Evolutionary conservation across 2,888 invertebrate species (phyloP), one percentile per base, ranked within the genome.

Genomic region (Siphlonurus alternatus): DNA sequence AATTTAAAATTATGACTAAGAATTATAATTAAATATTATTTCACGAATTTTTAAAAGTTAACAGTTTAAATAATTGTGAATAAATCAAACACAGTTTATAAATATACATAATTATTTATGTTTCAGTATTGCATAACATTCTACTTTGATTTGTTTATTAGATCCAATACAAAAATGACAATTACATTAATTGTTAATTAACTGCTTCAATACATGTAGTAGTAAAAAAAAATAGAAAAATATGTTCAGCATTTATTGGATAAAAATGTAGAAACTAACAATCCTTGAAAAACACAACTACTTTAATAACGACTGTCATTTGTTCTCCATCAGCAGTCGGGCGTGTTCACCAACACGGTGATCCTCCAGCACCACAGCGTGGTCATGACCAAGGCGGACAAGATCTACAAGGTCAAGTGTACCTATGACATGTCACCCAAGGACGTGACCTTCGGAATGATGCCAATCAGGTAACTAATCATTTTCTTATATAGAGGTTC

Each of bases 361-460:
- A 94, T 94, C 7, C 82, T 94, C 23, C 94, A 94, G 76, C 94
- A 94, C 73, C 94, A 94, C 77, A 93, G 92, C 74, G 93, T 94
- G 24, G 94, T 94, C 51, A 93, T 94, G 92, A 94, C 94, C 64
- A 94, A 94, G 76, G 93, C 93, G 2, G 94, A 94, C 75, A 94
- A 94, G 76, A 93, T 94, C 74, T 94, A 94, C 82, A 94, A 93
- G 80, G 93, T 94, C 66, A 92, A 94, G 75, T 94, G 94, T 74
- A 94, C 94, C 3, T 94, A 94, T 76, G 94, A 94, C 75, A 94
- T 94, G 89, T 91, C 93, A 69, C 93, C 94, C 22, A 92, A 93
- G 81, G 94, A 94, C 77, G 93, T 94, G 71, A 93, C 94, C 51
- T 94, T 94, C 79, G 94, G 94, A 79, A 93, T 94, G 93, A 93